Percentiles rank a stretch among this genome's conserved stretches.
Evolutionary conservation across 2,797 vertebrate genomes (phyloP).

Genomic region (Octomys mimax): DNA sequence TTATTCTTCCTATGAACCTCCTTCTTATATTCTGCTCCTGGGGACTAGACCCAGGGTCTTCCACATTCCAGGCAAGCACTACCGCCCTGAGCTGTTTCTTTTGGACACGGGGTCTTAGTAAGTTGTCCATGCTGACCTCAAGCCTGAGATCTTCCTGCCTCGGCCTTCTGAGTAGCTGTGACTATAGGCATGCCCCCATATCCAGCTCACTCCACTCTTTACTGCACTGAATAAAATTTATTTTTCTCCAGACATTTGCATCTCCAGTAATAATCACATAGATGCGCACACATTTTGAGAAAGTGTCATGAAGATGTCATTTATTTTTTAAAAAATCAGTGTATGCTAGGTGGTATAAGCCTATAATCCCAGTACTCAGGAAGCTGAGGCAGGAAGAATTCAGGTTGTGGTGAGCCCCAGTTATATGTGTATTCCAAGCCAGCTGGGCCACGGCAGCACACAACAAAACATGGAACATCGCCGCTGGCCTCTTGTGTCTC

Average conservation of each 20-base stretch:
- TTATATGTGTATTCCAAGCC: not conserved
- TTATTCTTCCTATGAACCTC: not conserved
- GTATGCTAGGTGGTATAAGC: not conserved
- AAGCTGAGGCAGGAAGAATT: not conserved
- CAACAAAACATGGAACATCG: not conserved
- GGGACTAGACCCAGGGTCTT: not conserved
- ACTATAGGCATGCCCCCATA: not conserved
- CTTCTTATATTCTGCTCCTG: not conserved
- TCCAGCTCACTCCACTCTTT: not conserved
- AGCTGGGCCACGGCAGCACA: not conserved
- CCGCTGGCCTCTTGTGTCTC: not conserved
- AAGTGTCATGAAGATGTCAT: not conserved
- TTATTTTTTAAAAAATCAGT: not conserved
- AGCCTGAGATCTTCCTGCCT: not conserved
- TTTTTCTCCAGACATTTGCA: conserved; percentile 40
- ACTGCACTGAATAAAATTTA: not conserved
- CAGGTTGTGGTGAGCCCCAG: not conserved
- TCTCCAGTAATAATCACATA: not conserved
- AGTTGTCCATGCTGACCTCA: not conserved
- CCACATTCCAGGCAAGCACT: not conserved
- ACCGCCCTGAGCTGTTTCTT: not conserved
- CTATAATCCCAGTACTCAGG: not conserved
- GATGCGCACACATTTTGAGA: not conserved
- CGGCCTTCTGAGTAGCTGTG: not conserved
- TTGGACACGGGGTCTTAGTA: not conserved